These are phyloP conservation scores for Empidonax traillii DNA, from an alignment of 2,113 vertebrate genomes.

Conservation along the genomic window DNA sequence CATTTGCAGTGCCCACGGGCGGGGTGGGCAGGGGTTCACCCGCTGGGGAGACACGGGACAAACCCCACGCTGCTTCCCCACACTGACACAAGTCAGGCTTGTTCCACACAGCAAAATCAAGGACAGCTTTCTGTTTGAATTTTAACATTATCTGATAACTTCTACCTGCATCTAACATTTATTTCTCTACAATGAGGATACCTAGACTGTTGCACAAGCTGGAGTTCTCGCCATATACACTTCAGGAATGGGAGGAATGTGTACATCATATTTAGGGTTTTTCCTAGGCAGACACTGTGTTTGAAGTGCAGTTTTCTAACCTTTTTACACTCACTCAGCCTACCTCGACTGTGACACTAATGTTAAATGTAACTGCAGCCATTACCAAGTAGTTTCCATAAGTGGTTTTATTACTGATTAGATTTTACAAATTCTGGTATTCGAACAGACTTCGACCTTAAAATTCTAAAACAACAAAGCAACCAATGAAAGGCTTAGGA, in stretches of 20 bases:
- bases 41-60: fast-evolving
- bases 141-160: not conserved
- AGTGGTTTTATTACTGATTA: constrained; percentile 85
- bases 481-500: constrained; percentile 76
- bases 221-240: not conserved
- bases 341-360: constrained; percentile 13
- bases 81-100: not conserved
- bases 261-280: not conserved
- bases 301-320: constrained; percentile 16
- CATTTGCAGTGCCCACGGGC: not conserved
- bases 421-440: constrained; percentile 84
- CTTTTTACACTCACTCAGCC: not conserved
- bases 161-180: constrained; percentile 17
- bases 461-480: constrained; percentile 85
- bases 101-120: not conserved
- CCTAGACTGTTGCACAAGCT: not conserved
- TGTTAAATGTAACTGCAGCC: constrained; percentile 33
- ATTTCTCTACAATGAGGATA: not conserved
- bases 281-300: constrained; percentile 2
- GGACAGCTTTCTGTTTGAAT: not conserved
- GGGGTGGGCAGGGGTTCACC: not conserved
- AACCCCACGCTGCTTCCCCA: not conserved
- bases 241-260: not conserved
- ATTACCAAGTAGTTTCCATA: constrained; percentile 72
- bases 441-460: constrained; percentile 79